These are phyloP conservation scores for Nemotelus nigrinus DNA, from an alignment of 2,888 invertebrate species.

Conservation along the genomic window DNA sequence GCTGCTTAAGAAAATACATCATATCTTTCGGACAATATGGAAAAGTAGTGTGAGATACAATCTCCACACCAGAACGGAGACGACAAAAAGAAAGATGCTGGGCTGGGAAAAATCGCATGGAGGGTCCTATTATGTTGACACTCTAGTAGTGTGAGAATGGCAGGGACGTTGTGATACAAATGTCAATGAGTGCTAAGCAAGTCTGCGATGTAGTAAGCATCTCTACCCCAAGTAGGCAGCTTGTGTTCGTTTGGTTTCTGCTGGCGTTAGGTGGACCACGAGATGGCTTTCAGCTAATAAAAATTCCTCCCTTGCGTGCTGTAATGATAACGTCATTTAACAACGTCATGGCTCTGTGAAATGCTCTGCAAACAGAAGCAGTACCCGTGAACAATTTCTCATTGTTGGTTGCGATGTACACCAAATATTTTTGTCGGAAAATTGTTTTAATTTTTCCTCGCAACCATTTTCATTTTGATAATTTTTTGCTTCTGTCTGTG, in stretches of 20 bases:
- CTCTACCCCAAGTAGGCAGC: background rate
- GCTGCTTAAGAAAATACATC: conserved; percentile 5
- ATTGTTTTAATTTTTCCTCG: conserved; percentile 32
- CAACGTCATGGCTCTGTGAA: conserved; percentile 38
- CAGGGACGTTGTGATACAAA: background rate
- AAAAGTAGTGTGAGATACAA: too few species aligned
- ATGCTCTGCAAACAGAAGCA: conserved; percentile 33
- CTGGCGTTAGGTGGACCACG: background rate
- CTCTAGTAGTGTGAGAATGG: background rate
- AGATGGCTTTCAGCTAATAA: conserved; percentile 35
- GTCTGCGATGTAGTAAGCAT: background rate
- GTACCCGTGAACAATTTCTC: conserved; percentile 32
- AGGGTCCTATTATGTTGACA: too few species aligned
- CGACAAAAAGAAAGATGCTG: background rate
- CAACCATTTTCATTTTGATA: background rate
- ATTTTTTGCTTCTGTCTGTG: background rate
- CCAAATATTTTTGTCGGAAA: conserved; percentile 36
- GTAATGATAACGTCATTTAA: conserved; percentile 39
- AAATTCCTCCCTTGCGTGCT: conserved; percentile 35
- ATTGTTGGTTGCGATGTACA: conserved; percentile 28
- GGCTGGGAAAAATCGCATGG: too few species aligned
- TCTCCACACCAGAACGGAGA: background rate
- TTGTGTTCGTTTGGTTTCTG: background rate
- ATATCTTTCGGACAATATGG: background rate
- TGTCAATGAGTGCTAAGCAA: background rate